Base-by-base conservation (phyloP, 1,140 invertebrate genomes). In the Drosophila elegans region DNA sequence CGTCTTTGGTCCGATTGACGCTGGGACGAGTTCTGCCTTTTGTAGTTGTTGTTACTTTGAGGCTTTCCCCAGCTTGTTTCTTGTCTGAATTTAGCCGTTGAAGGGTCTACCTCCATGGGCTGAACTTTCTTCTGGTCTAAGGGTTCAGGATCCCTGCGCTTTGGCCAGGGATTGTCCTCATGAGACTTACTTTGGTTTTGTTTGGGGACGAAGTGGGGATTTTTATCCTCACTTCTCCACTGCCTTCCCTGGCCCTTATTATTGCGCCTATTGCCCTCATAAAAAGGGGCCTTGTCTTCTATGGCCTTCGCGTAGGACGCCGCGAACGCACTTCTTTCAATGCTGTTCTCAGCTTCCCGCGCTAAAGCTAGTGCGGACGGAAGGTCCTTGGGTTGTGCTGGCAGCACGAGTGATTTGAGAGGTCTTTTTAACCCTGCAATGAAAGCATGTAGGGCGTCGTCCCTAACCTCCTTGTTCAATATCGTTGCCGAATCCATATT, bases 61-160 rank as follows among this genome's bases (percentile, higher is more conserved):
- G 41, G 48, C 46, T 54, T 69, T 32, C 25, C 49, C 25, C 27
- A 63, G 29, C 29, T 36, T 36, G 57, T 48, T 49, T 29, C 27
- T 13, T 61, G 57, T 7, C 61, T 52, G 9, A 27, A 63, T 42
- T 25, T 46, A 4, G 61, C 52, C 45, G 32, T 45, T 39, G 51
- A 64, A 10, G 61, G 44, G 16, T 62, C 59, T 42, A 62, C 36
- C 27, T 62, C 48, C 59, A 62, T 62, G 39, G 59, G 59, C 16
- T 62, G 44, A 48, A 46, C 21, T 46, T 46, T 46, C 27, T 46
- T 27, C 21, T 46, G 45, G 45, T 46, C 45, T 25, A 46, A 2
- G 21, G 44, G 25, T 5, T n/a, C 44, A 27, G 16, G 21, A 25
- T 46, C 44, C 9, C 21, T 46, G 44, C 21, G 45, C 45, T 46